Base-by-base conservation (phyloP, 2,888 invertebrate species). In the Carpatolechia fugitivella region DNA sequence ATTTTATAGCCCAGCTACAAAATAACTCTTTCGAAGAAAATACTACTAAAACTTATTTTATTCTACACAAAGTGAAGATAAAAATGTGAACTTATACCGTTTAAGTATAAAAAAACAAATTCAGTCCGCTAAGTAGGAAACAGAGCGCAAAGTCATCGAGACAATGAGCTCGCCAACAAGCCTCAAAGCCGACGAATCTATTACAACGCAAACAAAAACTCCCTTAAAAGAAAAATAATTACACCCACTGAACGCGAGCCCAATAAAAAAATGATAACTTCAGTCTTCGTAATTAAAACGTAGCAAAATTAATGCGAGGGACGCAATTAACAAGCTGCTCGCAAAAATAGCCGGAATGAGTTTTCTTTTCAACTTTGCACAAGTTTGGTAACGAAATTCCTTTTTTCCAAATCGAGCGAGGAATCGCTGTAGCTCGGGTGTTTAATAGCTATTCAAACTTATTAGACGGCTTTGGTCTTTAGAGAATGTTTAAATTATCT, bases 281-380 rank as follows among this genome's bases (percentile, higher is more conserved):
- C 52, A 44, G 57, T 52, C 47, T 33, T 47, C 56, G 55, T 60
- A 60, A 62, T 62, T 64, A 60, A 64, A 64, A 61, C 55, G 52
- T 48, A 56, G 58, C 54, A 38, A 56, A 60, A 59, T 62, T 60
- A 60, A 61, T 57, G 54, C 57, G 52, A 56, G 58, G 60, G 59
- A 60, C 60, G 56, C 56, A 58, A 62, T 64, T 64, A 60, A 60
- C 60, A 60, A 60, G 61, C 59, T 54, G 56, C 56, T 55, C 33
- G 54, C 55, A 53, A 57, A 63, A 59, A 60, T 56, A 54, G 36
- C 50, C 58, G 57, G 57, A 60, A 62, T 60, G 60, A 62, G 60
- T 60, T 60, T 60, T 61, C 56, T 62, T 61, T 61, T 58, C 40
- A 61, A 62, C 60, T 60, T 59, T 57, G 52, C 40, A 52, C 56